These are phyloP conservation scores for Scomber colias DNA, from an alignment of 2,113 vertebrate genomes.

Conservation along the genomic window DNA sequence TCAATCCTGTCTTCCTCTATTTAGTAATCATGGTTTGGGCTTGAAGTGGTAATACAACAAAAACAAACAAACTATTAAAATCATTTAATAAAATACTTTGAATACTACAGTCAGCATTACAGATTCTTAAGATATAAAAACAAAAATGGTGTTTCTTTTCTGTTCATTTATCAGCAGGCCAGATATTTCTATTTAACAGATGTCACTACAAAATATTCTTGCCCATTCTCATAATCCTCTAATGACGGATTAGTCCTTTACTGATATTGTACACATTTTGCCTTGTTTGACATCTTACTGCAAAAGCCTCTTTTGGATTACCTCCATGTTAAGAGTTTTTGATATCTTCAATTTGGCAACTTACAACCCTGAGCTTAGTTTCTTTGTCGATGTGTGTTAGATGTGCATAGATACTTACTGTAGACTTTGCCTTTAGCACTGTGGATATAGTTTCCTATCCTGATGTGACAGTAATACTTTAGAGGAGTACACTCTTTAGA, in stretches of 20 bases:
- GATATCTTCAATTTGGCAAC: conserved; percentile 28
- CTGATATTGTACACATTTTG: conserved; percentile 29
- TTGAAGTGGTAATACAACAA: neutral
- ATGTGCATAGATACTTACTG: conserved; percentile 3
- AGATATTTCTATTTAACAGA: conserved; percentile 29
- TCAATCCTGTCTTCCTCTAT: neutral
- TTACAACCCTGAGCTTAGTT: neutral
- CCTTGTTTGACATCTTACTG: conserved; percentile 32
- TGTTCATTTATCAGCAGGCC: conserved; percentile 18
- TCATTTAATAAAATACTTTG: too few relatives aligned
- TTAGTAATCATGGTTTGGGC: neutral
- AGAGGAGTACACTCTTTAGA: conserved; percentile 10
- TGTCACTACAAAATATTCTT: conserved; percentile 43
- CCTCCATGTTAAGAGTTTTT: conserved; percentile 30
- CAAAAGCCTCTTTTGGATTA: conserved; percentile 34
- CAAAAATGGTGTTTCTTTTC: neutral
- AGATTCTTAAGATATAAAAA: neutral
- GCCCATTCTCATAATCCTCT: conserved; percentile 42
- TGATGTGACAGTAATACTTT: conserved; percentile 5
- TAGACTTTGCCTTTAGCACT: neutral
- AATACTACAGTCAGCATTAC: too few relatives aligned
- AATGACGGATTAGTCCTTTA: conserved; percentile 40
- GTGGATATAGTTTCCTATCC: neutral
- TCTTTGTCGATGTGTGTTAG: conserved; percentile 8
- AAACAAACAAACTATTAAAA: too few relatives aligned